phyloP scores from a whole-genome alignment of 2,888 invertebrate species.

The Lobophora halterata region DNA sequence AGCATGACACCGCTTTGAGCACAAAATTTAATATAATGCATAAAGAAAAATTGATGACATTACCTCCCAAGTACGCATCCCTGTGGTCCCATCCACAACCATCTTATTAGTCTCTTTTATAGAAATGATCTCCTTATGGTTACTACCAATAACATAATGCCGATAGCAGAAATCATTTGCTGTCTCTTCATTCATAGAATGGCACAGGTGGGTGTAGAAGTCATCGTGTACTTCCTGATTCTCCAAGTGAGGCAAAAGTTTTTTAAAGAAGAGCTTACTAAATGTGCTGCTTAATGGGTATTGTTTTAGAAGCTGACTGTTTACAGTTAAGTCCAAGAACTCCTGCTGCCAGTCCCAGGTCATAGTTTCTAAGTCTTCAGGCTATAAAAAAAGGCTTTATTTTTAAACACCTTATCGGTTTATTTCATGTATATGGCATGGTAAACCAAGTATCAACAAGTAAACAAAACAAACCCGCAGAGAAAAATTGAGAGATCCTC shows the following conservation, averaged over 20 bases:
- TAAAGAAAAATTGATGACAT: too few relatives aligned
- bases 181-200: conserved; percentile 59
- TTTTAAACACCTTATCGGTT: too few relatives aligned
- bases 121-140: conserved; percentile 66
- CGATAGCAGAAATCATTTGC: conserved; percentile 76
- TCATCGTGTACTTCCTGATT: conserved; percentile 82
- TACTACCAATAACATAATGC: conserved; percentile 80
- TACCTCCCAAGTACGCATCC: conserved; percentile 90
- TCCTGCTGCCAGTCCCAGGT: conserved; percentile 79
- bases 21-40: too few relatives aligned
- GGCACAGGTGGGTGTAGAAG: conserved; percentile 82
- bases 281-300: conserved; percentile 84
- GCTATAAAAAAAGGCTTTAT: conserved; percentile 44
- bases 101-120: conserved; percentile 86
- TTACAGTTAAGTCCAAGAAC: conserved; percentile 81
- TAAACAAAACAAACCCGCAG: too few relatives aligned
- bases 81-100: conserved; percentile 89
- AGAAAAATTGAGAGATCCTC: conserved; percentile 39
- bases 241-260: conserved; percentile 81
- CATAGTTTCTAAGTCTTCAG: conserved; percentile 44
- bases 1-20: too few relatives aligned
- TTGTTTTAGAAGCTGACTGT: conserved; percentile 71
- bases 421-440: too few relatives aligned
- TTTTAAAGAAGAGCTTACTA: conserved; percentile 84
- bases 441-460: too few relatives aligned